These are phyloP conservation scores for Hyles lineata DNA, from an alignment of 2,888 invertebrate species.

Conservation along the genomic window DNA sequence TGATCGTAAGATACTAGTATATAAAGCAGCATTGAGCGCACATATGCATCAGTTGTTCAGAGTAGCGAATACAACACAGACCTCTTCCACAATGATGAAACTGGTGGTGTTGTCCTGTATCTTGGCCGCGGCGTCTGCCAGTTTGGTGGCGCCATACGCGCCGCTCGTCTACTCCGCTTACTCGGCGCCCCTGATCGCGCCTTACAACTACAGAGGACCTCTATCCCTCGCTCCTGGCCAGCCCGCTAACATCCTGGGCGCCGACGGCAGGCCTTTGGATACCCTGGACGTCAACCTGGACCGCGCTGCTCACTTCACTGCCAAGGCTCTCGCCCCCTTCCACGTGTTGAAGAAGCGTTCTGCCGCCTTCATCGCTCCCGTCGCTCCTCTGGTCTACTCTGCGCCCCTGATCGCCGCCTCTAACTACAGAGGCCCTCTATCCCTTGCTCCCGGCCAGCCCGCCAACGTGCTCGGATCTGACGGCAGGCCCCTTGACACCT, in stretches of 20 bases:
- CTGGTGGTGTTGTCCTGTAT: conserved; percentile 87
- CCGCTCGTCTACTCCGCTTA: conserved; percentile 47
- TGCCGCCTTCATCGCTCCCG: conserved; percentile 39
- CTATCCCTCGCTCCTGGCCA: conserved; percentile 76
- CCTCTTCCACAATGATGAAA: conserved; percentile 78
- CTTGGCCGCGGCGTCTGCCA: conserved; percentile 83
- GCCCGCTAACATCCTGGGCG: conserved; percentile 75
- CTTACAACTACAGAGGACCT: conserved; percentile 76
- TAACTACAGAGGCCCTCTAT: conserved; percentile 74
- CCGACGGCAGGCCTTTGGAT: conserved; percentile 78
- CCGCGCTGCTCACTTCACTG: conserved; percentile 73
- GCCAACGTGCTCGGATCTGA: conserved; percentile 73
- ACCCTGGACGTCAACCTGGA: conserved; percentile 79
- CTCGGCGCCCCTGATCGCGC: conserved; percentile 35
- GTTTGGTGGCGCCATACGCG: conserved; percentile 40
- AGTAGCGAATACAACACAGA: conserved; percentile 71
- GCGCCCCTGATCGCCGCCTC: conserved; percentile 35
- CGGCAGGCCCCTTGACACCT: conserved; percentile 76
- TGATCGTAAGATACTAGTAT: conserved; percentile 51
- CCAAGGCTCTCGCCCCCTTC: conserved; percentile 63
- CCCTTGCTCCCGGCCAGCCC: conserved; percentile 72
- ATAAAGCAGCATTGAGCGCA: conserved; percentile 57
- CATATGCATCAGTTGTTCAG: conserved; percentile 68
- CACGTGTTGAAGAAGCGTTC: conserved; percentile 73
- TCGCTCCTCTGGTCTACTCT: conserved; percentile 27